phyloP scores from a whole-genome alignment of 2,113 vertebrate genomes.

The Apteryx mantelli region DNA sequence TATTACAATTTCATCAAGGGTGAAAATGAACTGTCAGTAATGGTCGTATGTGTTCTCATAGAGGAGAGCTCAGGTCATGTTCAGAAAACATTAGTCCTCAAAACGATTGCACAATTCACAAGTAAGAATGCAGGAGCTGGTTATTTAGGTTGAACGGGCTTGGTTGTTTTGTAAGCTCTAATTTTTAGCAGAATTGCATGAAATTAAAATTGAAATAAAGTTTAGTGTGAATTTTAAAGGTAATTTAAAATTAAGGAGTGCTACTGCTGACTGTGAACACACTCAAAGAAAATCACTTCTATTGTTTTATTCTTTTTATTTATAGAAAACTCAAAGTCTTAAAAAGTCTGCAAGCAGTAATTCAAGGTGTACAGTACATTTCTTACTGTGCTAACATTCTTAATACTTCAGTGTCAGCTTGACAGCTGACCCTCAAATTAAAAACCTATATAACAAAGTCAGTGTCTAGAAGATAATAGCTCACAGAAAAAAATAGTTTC shows the following conservation, averaged over 20 bases:
- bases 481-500: not conserved
- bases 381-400: not conserved
- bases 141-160: not conserved
- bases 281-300: not conserved
- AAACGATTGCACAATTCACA: not conserved
- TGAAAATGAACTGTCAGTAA: not conserved
- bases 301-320: not conserved
- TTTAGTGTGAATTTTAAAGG: not conserved
- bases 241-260: not conserved
- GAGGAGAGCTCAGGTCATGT: rapidly evolving
- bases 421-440: not conserved
- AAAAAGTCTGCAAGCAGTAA: not conserved
- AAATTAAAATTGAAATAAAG: not conserved
- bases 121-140: not conserved
- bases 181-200: not conserved
- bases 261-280: not conserved
- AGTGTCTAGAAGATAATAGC: not conserved
- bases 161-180: not conserved
- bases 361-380: not conserved
- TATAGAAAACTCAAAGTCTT: not conserved
- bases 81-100: not conserved
- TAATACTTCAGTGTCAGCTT: not conserved
- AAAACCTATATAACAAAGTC: not conserved
- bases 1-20: not conserved
- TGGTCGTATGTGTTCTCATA: not conserved